phyloP scores from a whole-genome alignment of 2,888 invertebrate species.

The Nymphalis polychloros region DNA sequence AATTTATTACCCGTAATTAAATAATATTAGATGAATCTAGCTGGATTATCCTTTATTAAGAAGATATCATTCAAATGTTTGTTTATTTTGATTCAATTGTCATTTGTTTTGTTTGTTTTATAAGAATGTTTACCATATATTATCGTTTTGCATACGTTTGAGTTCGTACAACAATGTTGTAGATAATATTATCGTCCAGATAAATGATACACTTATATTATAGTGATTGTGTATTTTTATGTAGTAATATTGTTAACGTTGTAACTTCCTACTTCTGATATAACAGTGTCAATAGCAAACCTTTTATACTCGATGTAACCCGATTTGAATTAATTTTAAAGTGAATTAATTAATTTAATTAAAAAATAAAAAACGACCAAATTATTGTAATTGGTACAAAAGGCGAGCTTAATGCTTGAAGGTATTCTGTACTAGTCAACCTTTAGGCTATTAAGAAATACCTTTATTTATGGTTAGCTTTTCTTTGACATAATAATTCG shows the following conservation, averaged over 20 bases:
- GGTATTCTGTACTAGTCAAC: too few species aligned
- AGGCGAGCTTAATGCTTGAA: too few species aligned
- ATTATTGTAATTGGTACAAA: too few species aligned
- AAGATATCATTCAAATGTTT: neutral
- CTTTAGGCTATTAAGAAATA: too few species aligned
- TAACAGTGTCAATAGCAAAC: too few species aligned
- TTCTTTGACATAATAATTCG: too few species aligned
- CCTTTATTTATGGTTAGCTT: too few species aligned
- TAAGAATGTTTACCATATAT: neutral
- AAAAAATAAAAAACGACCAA: too few species aligned
- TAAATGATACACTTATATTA: conserved; percentile 7
- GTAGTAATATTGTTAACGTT: neutral
- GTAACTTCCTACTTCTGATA: too few species aligned
- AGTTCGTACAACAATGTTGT: conserved; percentile 4
- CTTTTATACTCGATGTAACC: too few species aligned
- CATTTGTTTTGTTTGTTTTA: neutral
- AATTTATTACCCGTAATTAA: conserved; percentile 3
- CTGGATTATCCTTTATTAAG: conserved; percentile 7
- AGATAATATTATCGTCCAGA: neutral
- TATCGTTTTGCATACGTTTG: neutral
- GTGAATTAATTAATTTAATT: too few species aligned
- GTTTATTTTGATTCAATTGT: neutral
- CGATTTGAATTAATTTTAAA: too few species aligned
- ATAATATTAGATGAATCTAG: neutral
- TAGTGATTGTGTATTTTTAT: neutral